Percentiles rank a stretch among this genome's conserved stretches.
Evolutionary conservation across 2,113 vertebrate genomes (phyloP).

Genomic region (Elephantulus edwardii): DNA sequence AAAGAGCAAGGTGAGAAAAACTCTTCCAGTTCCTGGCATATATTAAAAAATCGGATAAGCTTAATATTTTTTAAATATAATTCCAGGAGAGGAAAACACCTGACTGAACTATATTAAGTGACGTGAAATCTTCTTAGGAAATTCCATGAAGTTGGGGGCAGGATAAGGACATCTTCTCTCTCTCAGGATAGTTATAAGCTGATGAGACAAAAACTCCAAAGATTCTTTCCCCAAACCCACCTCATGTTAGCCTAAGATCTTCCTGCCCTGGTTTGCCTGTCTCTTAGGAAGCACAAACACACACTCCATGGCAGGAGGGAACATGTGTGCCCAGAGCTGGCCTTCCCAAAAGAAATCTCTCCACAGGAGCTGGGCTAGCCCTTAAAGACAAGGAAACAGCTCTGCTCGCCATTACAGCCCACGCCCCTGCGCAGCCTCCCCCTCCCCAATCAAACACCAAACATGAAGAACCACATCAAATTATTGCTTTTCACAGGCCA

Average conservation of each 20-base stretch:
- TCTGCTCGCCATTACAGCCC: constrained; percentile 37
- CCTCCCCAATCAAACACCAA: constrained; percentile 60
- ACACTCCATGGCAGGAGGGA: background rate
- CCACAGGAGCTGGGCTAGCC: constrained; percentile 49
- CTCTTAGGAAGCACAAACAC: constrained; percentile 43
- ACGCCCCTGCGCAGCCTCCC: background rate
- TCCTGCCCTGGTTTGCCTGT: background rate
- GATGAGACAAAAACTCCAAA: constrained; percentile 22
- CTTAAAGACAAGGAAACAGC: constrained; percentile 56
- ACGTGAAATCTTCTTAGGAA: constrained; percentile 51
- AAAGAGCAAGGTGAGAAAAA: background rate
- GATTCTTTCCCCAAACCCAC: background rate
- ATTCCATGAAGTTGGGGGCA: background rate
- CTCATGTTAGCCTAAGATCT: background rate
- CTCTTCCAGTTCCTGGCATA: constrained; percentile 12
- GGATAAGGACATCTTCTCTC: background rate
- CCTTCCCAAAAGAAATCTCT: constrained; percentile 64
- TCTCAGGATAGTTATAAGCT: background rate
- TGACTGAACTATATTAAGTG: background rate
- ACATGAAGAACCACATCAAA: constrained; percentile 78
- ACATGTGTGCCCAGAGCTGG: background rate
- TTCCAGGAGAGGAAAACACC: background rate
- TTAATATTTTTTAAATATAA: constrained; percentile 15
- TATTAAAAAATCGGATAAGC: background rate
- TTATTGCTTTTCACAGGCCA: constrained; percentile 78